These are phyloP conservation scores for Drosophila mulleri DNA, from an alignment of 2,888 invertebrate species.

Conservation along the genomic window DNA sequence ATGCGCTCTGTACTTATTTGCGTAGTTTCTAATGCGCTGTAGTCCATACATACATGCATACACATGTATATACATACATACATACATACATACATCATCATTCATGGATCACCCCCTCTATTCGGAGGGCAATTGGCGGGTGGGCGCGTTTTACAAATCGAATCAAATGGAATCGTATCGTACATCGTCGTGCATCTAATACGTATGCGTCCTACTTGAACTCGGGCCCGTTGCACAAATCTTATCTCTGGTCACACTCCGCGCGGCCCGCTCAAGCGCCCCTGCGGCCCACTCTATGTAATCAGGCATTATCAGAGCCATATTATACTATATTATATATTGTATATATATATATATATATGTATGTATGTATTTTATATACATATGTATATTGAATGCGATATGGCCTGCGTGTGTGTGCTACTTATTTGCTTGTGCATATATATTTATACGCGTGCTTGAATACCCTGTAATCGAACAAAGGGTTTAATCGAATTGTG, in stretches of 20 bases:
- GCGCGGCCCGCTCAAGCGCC: conserved; percentile 22
- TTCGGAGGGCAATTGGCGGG: conserved; percentile 11
- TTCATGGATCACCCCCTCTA: conserved; percentile 19
- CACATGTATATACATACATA: background rate
- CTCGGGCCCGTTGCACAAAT: conserved; percentile 74
- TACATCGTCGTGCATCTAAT: conserved; percentile 34
- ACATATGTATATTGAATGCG: conserved; percentile 2
- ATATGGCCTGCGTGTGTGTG: conserved; percentile 33
- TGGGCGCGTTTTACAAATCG: conserved; percentile 26
- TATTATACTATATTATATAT: conserved; percentile 8
- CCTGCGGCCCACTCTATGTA: conserved; percentile 48
- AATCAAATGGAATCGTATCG: conserved; percentile 36
- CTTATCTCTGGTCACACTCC: conserved; percentile 63
- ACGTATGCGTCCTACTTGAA: conserved; percentile 67
- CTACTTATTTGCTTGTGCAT: conserved; percentile 19
- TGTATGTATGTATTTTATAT: conserved; percentile 1
- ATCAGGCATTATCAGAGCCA: conserved; percentile 71
- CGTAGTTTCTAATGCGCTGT: conserved; percentile 16
- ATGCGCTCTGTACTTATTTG: conserved; percentile 10
- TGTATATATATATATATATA: conserved; percentile 3
- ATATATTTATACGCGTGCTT: conserved; percentile 7
- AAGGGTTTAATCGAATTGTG: background rate
- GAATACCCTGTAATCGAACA: conserved; percentile 7
- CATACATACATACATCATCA: background rate
- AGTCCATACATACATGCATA: background rate